phyloP scores from a whole-genome alignment of 2,797 vertebrate genomes.

The Pagetopsis macropterus region DNA sequence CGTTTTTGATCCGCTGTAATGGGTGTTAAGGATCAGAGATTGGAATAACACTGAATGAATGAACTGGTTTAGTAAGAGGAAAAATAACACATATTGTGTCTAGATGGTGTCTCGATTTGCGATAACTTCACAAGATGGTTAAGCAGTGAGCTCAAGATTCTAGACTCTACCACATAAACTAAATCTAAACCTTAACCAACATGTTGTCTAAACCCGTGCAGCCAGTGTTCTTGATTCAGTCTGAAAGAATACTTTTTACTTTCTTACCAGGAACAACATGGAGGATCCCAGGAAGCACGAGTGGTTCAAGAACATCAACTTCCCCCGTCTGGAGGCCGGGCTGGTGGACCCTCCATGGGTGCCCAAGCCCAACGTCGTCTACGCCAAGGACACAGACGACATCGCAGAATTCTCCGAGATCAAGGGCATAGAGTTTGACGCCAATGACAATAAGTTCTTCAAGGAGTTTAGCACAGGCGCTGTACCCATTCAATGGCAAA shows the following conservation, averaged over 20 bases:
- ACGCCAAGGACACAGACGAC: constrained; percentile 92
- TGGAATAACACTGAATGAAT: background rate
- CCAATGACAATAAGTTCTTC: constrained; percentile 92
- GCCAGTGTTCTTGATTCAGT: background rate
- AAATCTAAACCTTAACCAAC: too few relatives aligned
- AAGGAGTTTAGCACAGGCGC: constrained; percentile 91
- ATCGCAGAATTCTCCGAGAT: constrained; percentile 94
- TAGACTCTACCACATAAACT: too few relatives aligned
- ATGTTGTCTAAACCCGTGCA: background rate
- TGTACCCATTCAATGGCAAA: constrained; percentile 89
- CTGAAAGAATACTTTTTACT: constrained; percentile 12
- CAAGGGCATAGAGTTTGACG: constrained; percentile 89
- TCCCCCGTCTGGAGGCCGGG: constrained; percentile 91
- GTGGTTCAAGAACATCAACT: constrained; percentile 94
- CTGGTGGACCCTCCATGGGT: constrained; percentile 89
- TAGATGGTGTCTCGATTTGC: too few relatives aligned
- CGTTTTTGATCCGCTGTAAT: background rate
- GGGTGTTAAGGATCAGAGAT: background rate
- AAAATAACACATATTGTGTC: too few relatives aligned
- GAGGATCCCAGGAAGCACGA: constrained; percentile 92
- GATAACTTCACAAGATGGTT: too few relatives aligned
- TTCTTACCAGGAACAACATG: constrained; percentile 69
- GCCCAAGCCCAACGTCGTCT: constrained; percentile 93
- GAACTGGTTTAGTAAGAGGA: background rate
- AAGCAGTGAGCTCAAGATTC: too few relatives aligned